Evolutionary conservation across 2,888 invertebrate genomes (phyloP).

Genomic region (Agrilus cyanescens): DNA sequence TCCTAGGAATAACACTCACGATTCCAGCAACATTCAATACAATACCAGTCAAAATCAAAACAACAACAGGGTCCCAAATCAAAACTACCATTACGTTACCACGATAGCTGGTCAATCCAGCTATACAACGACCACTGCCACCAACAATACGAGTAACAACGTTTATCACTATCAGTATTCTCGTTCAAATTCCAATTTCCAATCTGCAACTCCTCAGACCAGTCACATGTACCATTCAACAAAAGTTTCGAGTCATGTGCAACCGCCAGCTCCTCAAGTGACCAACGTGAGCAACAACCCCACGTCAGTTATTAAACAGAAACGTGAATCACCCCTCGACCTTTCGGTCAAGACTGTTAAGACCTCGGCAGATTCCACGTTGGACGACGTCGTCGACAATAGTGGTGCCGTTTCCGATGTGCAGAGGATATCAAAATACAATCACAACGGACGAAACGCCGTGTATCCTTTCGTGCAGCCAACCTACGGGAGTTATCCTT

Average conservation of each 20-base stretch:
- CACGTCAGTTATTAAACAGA: constrained; percentile 33
- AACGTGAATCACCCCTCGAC: constrained; percentile 72
- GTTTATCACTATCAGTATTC: constrained; percentile 8
- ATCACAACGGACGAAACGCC: constrained; percentile 19
- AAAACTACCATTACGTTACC: constrained; percentile 1
- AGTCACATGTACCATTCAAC: constrained; percentile 11
- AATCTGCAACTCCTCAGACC: constrained; percentile 6
- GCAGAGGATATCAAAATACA: constrained; percentile 22
- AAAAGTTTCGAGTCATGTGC: constrained; percentile 3
- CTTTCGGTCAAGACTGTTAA: constrained; percentile 81
- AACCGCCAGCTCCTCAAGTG: not conserved
- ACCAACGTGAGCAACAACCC: not conserved
- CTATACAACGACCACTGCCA: constrained; percentile 9
- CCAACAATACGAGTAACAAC: constrained; percentile 11
- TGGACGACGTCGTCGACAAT: constrained; percentile 45
- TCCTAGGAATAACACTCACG: not conserved
- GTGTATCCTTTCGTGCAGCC: constrained; percentile 21
- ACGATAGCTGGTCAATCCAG: constrained; percentile 12
- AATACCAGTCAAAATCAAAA: constrained; percentile 4
- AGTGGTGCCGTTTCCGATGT: constrained; percentile 31
- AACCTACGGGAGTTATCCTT: constrained; percentile 22
- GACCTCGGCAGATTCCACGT: constrained; percentile 80
- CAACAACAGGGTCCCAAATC: constrained; percentile 3
- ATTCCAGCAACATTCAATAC: constrained; percentile 12
- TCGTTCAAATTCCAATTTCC: constrained; percentile 10